Evolutionary conservation across 2,797 vertebrate species (phyloP).

Genomic region (Centropyge bicolor): DNA sequence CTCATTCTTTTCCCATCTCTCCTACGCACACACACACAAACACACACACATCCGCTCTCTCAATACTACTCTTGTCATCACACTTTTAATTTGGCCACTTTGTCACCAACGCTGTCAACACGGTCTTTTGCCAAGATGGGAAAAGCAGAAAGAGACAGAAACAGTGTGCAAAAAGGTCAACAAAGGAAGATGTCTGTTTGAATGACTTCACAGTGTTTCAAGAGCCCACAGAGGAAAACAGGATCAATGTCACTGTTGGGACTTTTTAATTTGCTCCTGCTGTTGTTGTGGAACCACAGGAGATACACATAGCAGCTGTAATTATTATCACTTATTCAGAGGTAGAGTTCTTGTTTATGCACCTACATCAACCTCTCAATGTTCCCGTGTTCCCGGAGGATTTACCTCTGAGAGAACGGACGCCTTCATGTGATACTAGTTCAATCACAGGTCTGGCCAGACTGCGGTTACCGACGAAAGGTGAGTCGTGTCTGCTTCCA

Average conservation of each 20-base stretch:
- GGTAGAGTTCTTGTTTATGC: conserved; percentile 40
- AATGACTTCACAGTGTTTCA: conserved; percentile 57
- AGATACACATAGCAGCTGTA: conserved; percentile 67
- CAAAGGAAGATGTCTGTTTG: conserved; percentile 67
- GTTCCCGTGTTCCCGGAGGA: conserved; percentile 38
- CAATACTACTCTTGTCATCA: conserved; percentile 48
- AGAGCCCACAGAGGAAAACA: conserved; percentile 63
- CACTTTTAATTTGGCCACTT: conserved; percentile 62
- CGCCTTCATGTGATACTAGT: conserved; percentile 46
- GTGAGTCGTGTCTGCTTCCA: conserved; percentile 50
- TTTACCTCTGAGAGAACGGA: conserved; percentile 28
- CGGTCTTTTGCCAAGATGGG: conserved; percentile 40
- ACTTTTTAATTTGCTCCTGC: conserved; percentile 75
- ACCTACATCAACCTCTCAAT: conserved; percentile 54
- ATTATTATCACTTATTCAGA: conserved; percentile 74
- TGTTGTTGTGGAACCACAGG: conserved; percentile 60
- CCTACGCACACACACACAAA: conserved; percentile 42
- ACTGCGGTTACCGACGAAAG: conserved; percentile 43
- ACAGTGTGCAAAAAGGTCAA: conserved; percentile 48
- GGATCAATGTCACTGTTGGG: conserved; percentile 74
- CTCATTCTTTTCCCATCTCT: conserved; percentile 55
- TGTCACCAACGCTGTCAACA: conserved; percentile 49
- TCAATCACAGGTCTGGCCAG: conserved; percentile 32
- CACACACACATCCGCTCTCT: conserved; percentile 23
- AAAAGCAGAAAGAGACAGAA: conserved; percentile 38